Base-by-base conservation (phyloP, 2,113 vertebrate genomes). In the Oenanthe melanoleuca region DNA sequence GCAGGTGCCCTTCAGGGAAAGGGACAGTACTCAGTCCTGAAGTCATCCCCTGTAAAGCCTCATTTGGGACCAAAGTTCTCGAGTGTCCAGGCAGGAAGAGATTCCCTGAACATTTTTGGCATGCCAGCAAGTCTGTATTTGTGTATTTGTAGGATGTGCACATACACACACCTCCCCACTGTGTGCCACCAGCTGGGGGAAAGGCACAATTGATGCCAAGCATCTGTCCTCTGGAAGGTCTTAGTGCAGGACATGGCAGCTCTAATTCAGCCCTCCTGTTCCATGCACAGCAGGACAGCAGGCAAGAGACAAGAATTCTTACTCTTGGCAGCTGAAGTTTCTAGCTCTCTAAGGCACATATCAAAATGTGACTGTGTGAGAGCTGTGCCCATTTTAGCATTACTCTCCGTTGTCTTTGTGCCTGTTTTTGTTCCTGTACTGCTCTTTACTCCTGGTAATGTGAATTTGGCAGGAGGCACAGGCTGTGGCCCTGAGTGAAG, bases 1-100 rank as follows among this genome's bases (percentile, higher is more conserved):
- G 63, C 57, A 65, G 71, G 70, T 47, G 28, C 64, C 65, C 40
- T 67, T 18, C 5, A 57, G 2, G 28, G 42, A 18, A 52, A 57
- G 82, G 94, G 89, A 29, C 89, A 56, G 82, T 95, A 66, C 94
- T 92, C 92, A 75, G 95, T 92, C 96, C 91, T 95, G 96, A 96
- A 91, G 91, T n/a, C 67, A 73, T 21, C 28, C 70, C 78, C 63
- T 75, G 49, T 8, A 55, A 59, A 74, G 79, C 92, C 73, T 75
- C 25, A 0, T 12, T 25, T 63, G 89, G 89, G 69, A 74, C 80
- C 93, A 93, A 40, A 88, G 75, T 50, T 77, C 5, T 19, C 1
- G 2, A 57, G 57, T 52, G 7, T 2, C 0, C 12, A 16, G 56
- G 60, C 86, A 91, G 72, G 47, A 59, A 22, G 28, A 60, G 71